Conservation (phyloP, 1,140 invertebrate genomes). For the Hylaeus volcanicus region DNA sequence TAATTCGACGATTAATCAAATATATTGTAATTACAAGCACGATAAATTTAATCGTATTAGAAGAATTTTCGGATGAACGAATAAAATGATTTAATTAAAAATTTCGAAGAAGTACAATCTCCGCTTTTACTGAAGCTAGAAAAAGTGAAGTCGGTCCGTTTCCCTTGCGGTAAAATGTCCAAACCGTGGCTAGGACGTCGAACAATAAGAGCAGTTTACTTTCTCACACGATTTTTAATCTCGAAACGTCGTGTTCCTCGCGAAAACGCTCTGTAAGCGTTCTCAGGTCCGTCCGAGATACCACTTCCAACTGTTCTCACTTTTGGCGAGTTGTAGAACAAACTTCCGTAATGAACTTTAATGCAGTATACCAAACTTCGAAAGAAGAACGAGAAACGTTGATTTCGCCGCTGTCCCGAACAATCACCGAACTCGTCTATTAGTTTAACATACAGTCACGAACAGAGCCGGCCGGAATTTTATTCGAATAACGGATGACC, state of each 20-base stretch:
- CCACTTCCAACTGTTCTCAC: slow-evolving; percentile 24
- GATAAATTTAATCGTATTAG: no score
- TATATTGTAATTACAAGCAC: no score
- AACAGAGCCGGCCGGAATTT: no score
- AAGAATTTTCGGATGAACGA: no score
- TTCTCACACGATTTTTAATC: slow-evolving; percentile 22
- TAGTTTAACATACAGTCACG: neutral
- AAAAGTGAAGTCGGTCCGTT: no score
- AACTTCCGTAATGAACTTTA: slow-evolving; percentile 37
- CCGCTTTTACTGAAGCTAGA: no score
- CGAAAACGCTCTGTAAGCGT: slow-evolving; percentile 29
- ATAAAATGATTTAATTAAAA: no score
- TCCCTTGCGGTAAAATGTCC: no score
- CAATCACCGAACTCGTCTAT: slow-evolving; percentile 41
- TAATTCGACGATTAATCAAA: no score
- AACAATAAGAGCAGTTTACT: neutral
- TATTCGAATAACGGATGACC: no score
- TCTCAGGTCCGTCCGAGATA: slow-evolving; percentile 2
- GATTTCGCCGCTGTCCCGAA: slow-evolving; percentile 23
- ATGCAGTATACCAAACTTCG: slow-evolving; percentile 36
- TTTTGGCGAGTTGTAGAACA: slow-evolving; percentile 26
- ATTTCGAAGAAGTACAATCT: no score
- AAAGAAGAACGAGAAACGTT: slow-evolving; percentile 16
- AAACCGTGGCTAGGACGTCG: neutral
- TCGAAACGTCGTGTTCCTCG: neutral